phyloP scores from a whole-genome alignment of 2,113 vertebrate species.

The Tichodroma muraria region DNA sequence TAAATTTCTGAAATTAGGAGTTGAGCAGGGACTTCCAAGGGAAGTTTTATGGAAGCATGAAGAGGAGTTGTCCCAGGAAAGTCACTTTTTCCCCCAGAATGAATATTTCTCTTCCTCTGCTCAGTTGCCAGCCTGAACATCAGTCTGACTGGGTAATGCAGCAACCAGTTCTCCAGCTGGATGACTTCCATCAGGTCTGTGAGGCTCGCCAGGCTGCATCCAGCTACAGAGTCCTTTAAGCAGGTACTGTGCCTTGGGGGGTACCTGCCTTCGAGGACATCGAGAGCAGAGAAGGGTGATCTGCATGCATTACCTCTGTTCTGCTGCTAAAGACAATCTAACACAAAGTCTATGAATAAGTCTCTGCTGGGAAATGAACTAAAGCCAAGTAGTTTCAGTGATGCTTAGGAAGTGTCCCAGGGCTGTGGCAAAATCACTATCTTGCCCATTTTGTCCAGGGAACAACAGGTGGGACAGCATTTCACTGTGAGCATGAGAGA shows the following conservation, averaged over 20 bases:
- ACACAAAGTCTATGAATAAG: neutral
- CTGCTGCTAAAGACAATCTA: neutral
- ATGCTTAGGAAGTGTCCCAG: neutral
- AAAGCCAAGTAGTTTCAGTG: neutral
- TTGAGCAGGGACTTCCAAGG: neutral
- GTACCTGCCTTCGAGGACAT: fast-evolving
- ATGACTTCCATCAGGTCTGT: fast-evolving
- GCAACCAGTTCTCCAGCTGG: neutral
- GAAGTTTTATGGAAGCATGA: neutral
- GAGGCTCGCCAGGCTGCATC: too few relatives aligned
- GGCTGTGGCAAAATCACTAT: neutral
- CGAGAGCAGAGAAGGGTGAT: neutral
- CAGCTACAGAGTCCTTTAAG: neutral
- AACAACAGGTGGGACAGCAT: neutral
- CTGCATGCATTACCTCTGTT: fast-evolving
- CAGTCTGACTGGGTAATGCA: neutral
- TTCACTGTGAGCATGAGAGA: neutral
- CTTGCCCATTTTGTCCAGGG: neutral
- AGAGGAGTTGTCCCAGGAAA: neutral
- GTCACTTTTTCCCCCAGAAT: neutral
- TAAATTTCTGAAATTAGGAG: neutral
- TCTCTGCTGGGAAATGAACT: neutral
- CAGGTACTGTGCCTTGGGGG: neutral
- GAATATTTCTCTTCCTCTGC: neutral
- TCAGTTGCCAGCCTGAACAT: neutral